Base-by-base conservation (phyloP, 2,888 invertebrate genomes). In the Mesorhabditis spiculigera region DNA sequence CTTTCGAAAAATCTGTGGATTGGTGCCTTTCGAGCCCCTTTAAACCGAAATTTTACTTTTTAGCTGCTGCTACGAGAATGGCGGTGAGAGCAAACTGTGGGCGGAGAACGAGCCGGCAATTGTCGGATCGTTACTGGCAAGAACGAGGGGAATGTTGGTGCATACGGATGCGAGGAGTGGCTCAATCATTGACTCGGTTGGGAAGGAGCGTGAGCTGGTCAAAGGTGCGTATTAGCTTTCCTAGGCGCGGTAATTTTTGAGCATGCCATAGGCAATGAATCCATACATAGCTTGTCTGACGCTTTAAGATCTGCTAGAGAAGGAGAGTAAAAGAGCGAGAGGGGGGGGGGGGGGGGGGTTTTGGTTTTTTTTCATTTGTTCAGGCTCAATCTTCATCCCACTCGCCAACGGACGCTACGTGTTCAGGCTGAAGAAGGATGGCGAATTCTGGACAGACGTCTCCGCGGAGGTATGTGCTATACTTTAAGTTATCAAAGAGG, bases 61-160 rank as follows among this genome's bases (percentile, higher is more conserved):
- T 8, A 83, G 81, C 5, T 84, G 84, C 50, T 84, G 85, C 69
- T 83, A 85, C 66, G 83, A 84, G 63, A 77, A 75, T 16, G 75
- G 78, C 65, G 81, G 80, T n/a, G 74, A 76, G 43, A 78, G 81
- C 6, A 77, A 81, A 68, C 63, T 83, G 13, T 83, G 77, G 67
- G 74, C 75, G 4, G 84, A 84, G 66, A 84, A 84, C 69, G 72
- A 74, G 42, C 63, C 67, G 13, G 70, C 82, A n/a, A 69, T 84
- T 13, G 58, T 77, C 13, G 71, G 71, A 42, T 67, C 76, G 10
- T 43, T 82, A 6, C 72, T 75, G 28, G 70, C 65, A 44, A 66
- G 75, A 69, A 63, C 41, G 43, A 43, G 5, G 72, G 73, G 68
- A 70, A 71, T 66, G 63, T 45, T 13, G 5, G 73, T 75, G n/a